Base-by-base conservation (phyloP, 1,140 invertebrate species). In the Theocolax elegans region DNA sequence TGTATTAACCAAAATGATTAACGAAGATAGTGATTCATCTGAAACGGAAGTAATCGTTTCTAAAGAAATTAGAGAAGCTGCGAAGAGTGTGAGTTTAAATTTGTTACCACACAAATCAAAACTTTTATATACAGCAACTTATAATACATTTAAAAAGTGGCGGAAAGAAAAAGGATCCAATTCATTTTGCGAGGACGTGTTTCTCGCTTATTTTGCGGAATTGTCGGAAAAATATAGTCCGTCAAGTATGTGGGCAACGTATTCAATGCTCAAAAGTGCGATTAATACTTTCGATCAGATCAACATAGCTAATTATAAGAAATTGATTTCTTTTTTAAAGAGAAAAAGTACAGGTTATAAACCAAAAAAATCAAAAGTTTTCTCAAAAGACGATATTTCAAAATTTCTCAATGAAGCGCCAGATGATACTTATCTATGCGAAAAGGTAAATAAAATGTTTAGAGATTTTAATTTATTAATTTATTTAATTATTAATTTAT, bases 111-210 rank as follows among this genome's bases (percentile, higher is more conserved):
- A 49, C 23, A 49, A 49, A 49, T 23, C 17, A 19, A 23, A 21
- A 49, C 17, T 7, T 7, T 23, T 21, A 21, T 54, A 31, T n/a
- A 31, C 27, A 15, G 13, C 25, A 10, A n/a, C 9, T 10, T 54
- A 54, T 19, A 54, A 54, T 25, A 54, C 25, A 13, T 54, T 54
- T 25, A 54, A 54, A 25, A 54, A 29, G 15, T 54, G 51, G 51
- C 3, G 51, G 17, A 54, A 35, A 54, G 25, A 54, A 13, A 7
- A 54, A 8, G 27, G 27, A 6, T 15, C 25, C 3, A 27, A 29
- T 31, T 54, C 51, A 3, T 31, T 31, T n/a, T 29, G 27, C 31
- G 25, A 54, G n/a, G 27, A 54, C 12, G 51, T 54, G 2, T 31
- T 54, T 15, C 17, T 54, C 2, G 27, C 17, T 9, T 54, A 54